Conservation (phyloP, 2,113 vertebrate species). For the Oreochromis aureus region DNA sequence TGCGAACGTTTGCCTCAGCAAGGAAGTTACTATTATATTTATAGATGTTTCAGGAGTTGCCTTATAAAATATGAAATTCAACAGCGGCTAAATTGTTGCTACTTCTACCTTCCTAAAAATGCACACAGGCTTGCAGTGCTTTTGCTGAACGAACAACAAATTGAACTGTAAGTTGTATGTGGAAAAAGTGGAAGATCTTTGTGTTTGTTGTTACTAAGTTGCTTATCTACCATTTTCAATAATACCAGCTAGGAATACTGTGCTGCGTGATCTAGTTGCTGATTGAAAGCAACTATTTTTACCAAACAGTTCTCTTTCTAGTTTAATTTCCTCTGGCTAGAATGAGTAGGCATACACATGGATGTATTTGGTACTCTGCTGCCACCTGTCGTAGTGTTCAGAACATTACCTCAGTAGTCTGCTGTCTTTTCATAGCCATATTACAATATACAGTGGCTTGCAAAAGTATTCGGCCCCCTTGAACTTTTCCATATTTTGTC, state of each 20-base stretch:
- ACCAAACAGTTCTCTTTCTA: neutral
- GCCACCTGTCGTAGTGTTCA: slow-evolving; percentile 22
- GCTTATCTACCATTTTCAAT: neutral
- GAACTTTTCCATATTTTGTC: no score
- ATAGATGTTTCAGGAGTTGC: neutral
- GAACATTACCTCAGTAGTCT: neutral
- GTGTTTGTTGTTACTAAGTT: neutral
- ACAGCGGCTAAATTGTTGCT: neutral
- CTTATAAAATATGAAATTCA: slow-evolving; percentile 11
- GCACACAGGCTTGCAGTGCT: neutral
- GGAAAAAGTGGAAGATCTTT: neutral
- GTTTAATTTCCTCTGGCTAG: neutral
- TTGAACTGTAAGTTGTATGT: neutral
- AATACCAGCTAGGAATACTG: neutral
- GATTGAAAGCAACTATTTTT: neutral
- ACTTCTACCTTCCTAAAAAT: neutral
- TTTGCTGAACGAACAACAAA: neutral
- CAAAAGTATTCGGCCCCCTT: no score
- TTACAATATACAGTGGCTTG: no score
- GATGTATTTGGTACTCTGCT: neutral
- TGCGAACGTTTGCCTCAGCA: neutral
- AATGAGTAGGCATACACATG: neutral
- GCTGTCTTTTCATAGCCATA: neutral
- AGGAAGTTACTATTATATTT: neutral
- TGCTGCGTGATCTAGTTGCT: neutral